A percentile compares a stretch with the other conserved stretches of the same genome.
Evolutionary conservation across 2,113 vertebrate species (phyloP).

Genomic region (Scophthalmus maximus): DNA sequence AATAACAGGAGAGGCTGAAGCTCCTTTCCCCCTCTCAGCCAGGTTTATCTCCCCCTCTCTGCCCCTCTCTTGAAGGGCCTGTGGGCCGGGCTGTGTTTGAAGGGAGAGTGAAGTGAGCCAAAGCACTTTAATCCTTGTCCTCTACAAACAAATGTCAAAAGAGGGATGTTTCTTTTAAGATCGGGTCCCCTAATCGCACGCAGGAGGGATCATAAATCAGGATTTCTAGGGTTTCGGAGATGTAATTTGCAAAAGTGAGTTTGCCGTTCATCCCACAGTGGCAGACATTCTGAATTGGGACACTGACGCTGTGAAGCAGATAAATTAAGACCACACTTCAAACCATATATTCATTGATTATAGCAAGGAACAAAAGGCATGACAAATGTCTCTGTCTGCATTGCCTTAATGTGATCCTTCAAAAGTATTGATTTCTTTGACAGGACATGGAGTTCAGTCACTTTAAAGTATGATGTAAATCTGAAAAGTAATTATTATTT

Average conservation of each 20-base stretch:
- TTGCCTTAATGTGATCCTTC: neutral
- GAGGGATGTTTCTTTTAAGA: constrained; percentile 31
- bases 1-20: constrained; percentile 45
- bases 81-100: constrained; percentile 17
- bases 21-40: constrained; percentile 26
- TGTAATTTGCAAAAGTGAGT: constrained; percentile 24
- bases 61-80: constrained; percentile 4
- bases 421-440: constrained; percentile 7
- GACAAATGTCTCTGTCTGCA: neutral
- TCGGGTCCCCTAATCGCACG: constrained; percentile 13
- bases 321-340: constrained; percentile 5
- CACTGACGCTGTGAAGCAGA: neutral
- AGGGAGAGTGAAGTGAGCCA: constrained; percentile 12
- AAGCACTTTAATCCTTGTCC: constrained; percentile 34
- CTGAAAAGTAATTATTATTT: neutral
- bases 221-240: constrained; percentile 1
- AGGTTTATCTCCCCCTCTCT: constrained; percentile 6
- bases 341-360: neutral
- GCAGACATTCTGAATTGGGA: constrained; percentile 6
- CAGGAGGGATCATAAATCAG: neutral
- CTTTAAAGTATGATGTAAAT: constrained; percentile 2
- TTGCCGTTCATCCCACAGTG: neutral
- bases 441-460: constrained; percentile 5
- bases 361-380: constrained; percentile 1
- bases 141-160: constrained; percentile 40